Conservation (phyloP, 2,888 invertebrate species). For the Dugesia japonica region DNA sequence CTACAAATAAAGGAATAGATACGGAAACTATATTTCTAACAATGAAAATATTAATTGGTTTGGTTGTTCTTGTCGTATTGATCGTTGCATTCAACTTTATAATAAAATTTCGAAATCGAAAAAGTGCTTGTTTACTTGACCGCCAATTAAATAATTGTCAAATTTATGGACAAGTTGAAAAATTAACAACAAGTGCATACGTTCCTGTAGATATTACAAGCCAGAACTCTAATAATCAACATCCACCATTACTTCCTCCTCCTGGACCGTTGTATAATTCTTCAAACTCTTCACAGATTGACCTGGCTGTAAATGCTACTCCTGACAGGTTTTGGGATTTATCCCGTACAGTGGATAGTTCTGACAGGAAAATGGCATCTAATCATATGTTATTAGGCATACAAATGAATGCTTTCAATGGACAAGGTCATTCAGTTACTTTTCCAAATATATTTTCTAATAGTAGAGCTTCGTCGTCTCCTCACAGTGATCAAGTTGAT, state of each 20-base stretch:
- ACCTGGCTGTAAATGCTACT: neutral
- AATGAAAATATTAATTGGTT: conserved; percentile 5
- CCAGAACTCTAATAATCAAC: neutral
- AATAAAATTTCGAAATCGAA: neutral
- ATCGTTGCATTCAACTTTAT: neutral
- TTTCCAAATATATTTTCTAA: neutral
- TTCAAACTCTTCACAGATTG: neutral
- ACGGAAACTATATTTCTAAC: neutral
- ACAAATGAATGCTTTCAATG: neutral
- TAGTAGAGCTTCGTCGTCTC: neutral
- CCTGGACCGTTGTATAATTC: conserved; percentile 4
- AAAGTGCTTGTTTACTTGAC: neutral
- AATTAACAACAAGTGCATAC: neutral
- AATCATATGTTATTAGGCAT: neutral
- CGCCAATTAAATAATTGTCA: neutral
- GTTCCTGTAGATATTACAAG: neutral
- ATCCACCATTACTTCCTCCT: neutral
- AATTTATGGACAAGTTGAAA: conserved; percentile 15
- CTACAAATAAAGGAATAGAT: neutral
- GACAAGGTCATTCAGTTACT: neutral
- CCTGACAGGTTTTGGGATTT: conserved; percentile 10
- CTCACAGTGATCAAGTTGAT: neutral
- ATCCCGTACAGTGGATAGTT: neutral
- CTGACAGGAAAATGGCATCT: neutral
- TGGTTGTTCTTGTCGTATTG: neutral